Evolutionary conservation across 2,113 vertebrate species (phyloP), one percentile per base, ranked within the genome.

Genomic region (Sialia sialis): DNA sequence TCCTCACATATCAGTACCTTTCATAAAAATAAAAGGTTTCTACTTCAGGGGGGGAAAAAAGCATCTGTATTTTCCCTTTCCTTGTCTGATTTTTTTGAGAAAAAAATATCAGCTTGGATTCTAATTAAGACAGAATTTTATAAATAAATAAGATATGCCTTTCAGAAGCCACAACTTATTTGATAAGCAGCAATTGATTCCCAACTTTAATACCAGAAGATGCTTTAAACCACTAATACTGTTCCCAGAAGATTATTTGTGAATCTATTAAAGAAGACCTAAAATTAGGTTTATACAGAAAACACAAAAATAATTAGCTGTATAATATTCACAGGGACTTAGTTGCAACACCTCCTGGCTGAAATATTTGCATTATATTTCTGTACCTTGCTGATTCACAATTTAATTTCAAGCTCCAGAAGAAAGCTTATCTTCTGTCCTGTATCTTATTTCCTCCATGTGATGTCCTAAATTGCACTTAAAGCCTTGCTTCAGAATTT

Each of bases 391-490:
- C 36, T 75, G 66, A 79, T 87, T 79, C 82, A 89, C 56, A 84
- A 58, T 93, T 92, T 93, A n/a, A 92, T 90, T 82, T 91, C 30
- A 70, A 72, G 64, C 85, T 94, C 36, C 48, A 89, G 38, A 78
- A 92, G 66, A 92, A 72, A 75, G 48, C 18, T 58, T 74, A 56
- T 73, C 89, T 93, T 87, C 78, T 87, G 10, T 56, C 49, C 39
- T 83, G 43, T 63, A 94, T 69, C 89, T 86, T 86, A 38, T 60
- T 89, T 87, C 30, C 60, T 48, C n/a, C 66, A 55, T 1, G 0
- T 19, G 13, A 81, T 94, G 44, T 81, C 36, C 78, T 79, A 60
- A 89, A 93, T 46, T 67, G 54, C 49, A 85, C 78, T 84, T 68
- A 49, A 95, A 94, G 44, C 13, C 39, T 84, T 81, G 51, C 22